Evolutionary conservation across 2,113 vertebrate genomes (phyloP), one percentile per base, ranked within the genome.

Genomic region (Gallinago jamesoni): DNA sequence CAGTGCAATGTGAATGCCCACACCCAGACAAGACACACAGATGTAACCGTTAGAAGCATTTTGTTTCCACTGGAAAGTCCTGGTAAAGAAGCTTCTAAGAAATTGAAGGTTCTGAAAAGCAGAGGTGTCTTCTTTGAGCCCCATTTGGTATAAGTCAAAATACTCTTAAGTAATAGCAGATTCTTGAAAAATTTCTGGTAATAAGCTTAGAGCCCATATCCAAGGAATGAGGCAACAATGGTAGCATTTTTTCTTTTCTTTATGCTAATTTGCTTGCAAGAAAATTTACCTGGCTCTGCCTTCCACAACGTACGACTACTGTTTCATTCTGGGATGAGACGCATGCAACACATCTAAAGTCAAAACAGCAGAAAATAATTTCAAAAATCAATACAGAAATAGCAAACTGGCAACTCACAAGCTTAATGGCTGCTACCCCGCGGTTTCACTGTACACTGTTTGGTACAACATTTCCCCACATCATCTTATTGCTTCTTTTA

Each of bases 1-100:
- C 23, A 12, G 17, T 6, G 23, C 1, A 1, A 8, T 6, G 23
- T 0, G 1, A 79, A 79, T 18, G 7, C 7, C 53, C 15, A 3
- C 2, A 0, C 67, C 31, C 27, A 68, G 8, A 25, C 30, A 22
- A 7, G 43, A n/a, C 14, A n/a, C 73, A 28, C 21, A 63, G 8
- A 23, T 39, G 20, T 14, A 77, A n/a, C 11, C 28, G 19, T 39
- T 18, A 39, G 23, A 87, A 41, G 8, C 6, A 23, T 84, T 84
- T 72, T 57, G 2, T 73, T 90, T 63, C 17, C 23, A 39, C 24
- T 21, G 33, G 57, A 70, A 84, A 47, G 1, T 27, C 20, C n/a
- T 62, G 19, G 31, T 72, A 70, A 84, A 56, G 12, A 22, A 15
- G 27, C 52, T 86, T 53, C 55, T 27, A n/a, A 76, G n/a, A 62